phyloP scores from a whole-genome alignment of 2,113 vertebrate species.

The Gobiocypris rarus region DNA sequence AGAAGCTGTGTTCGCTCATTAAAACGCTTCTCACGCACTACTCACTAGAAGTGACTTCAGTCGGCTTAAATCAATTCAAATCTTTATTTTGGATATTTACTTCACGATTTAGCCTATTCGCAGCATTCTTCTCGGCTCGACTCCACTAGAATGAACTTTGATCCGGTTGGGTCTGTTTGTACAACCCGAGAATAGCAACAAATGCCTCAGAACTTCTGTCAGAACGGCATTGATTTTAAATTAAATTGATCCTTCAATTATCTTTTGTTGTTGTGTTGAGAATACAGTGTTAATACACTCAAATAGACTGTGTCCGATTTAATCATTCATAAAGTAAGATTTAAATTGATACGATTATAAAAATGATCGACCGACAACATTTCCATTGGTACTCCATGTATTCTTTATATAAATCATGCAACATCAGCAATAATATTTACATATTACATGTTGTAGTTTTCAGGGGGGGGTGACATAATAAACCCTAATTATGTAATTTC shows the following conservation, averaged over 20 bases:
- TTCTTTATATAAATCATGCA: too few relatives aligned
- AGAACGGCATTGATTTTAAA: not conserved
- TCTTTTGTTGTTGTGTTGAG: too few relatives aligned
- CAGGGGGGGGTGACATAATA: too few relatives aligned
- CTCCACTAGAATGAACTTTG: conserved; percentile 31
- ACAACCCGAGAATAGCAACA: not conserved
- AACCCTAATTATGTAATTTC: too few relatives aligned
- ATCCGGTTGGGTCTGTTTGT: conserved; percentile 18
- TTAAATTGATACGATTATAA: not conserved
- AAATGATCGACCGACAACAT: not conserved
- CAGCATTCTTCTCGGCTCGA: not conserved
- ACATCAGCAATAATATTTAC: too few relatives aligned
- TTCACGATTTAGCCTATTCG: not conserved
- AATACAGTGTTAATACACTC: not conserved
- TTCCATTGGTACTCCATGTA: not conserved
- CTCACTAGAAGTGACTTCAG: not conserved
- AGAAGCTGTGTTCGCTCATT: not conserved
- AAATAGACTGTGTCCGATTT: not conserved
- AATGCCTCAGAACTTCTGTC: not conserved
- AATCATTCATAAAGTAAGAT: not conserved
- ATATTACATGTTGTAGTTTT: too few relatives aligned
- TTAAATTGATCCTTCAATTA: too few relatives aligned
- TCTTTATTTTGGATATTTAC: not conserved
- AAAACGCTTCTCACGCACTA: not conserved
- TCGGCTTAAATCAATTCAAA: too few relatives aligned